Conservation (phyloP, 2,888 invertebrate genomes). For the Melanostoma scalare region DNA sequence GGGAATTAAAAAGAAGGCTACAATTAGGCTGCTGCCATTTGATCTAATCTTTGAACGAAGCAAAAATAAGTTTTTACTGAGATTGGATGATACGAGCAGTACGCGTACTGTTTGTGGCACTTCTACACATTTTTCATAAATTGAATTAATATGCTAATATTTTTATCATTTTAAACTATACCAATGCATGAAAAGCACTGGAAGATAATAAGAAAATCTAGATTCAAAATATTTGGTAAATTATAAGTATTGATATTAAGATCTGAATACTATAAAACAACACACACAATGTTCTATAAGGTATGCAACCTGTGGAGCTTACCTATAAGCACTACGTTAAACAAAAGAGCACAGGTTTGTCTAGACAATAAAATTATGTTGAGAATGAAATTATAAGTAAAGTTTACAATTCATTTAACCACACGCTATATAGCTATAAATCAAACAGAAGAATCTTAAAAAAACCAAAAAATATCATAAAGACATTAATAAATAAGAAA, state of each 20-base stretch:
- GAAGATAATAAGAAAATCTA: constrained; percentile 29
- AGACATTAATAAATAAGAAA: constrained; percentile 26
- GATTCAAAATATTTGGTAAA: constrained; percentile 15
- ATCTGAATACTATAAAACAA: constrained; percentile 40
- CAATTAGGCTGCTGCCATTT: too few species aligned
- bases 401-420: constrained; percentile 55
- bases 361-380: constrained; percentile 43
- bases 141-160: constrained; percentile 7
- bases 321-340: constrained; percentile 54
- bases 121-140: constrained; percentile 22
- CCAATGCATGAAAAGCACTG: constrained; percentile 53
- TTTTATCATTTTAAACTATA: constrained; percentile 20
- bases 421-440: constrained; percentile 49
- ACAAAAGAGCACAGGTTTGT: constrained; percentile 55
- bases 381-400: constrained; percentile 40
- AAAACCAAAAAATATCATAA: constrained; percentile 21
- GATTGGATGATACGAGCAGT: constrained; percentile 11
- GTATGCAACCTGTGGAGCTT: constrained; percentile 50
- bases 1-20: too few species aligned
- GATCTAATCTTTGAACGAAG: too few species aligned
- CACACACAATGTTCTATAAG: constrained; percentile 64
- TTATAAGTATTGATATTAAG: background rate
- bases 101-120: background rate
- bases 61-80: too few species aligned
- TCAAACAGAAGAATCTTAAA: constrained; percentile 13